Percentiles rank a stretch among this genome's conserved stretches.
Evolutionary conservation across 2,797 vertebrate species (phyloP).

Genomic region (Botia kubotai): DNA sequence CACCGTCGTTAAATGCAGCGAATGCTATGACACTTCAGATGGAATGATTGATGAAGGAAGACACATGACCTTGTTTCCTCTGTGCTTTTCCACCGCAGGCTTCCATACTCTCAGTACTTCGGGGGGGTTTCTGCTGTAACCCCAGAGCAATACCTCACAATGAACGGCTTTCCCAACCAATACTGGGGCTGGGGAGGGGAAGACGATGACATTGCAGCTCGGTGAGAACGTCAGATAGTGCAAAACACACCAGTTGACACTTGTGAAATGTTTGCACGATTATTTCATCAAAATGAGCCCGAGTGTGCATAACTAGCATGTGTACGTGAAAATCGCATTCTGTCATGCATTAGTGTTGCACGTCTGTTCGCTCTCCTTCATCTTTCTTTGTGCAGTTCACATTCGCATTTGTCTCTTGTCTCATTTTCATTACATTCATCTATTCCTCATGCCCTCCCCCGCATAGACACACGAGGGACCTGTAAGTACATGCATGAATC

Average conservation of each 20-base stretch:
- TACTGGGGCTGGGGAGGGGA: conserved; percentile 99
- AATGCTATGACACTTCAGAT: conserved; percentile 15
- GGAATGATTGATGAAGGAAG: conserved; percentile 27
- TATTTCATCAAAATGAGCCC: too few relatives aligned
- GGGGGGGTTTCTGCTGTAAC: conserved; percentile 94
- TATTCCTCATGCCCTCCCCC: conserved; percentile 63
- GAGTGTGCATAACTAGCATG: background rate
- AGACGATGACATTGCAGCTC: conserved; percentile 93
- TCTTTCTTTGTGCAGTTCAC: conserved; percentile 46
- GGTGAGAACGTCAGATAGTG: conserved; percentile 75
- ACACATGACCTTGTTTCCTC: conserved; percentile 14
- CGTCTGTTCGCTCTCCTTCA: conserved; percentile 37
- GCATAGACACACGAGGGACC: conserved; percentile 65
- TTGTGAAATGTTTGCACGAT: background rate
- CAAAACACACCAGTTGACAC: background rate
- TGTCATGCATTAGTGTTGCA: conserved; percentile 41
- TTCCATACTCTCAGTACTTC: conserved; percentile 94
- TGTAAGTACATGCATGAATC: conserved; percentile 70
- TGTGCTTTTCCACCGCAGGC: conserved; percentile 72
- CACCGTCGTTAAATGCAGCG: background rate
- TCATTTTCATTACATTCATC: conserved; percentile 70
- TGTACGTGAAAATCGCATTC: conserved; percentile 9
- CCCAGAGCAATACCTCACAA: conserved; percentile 96
- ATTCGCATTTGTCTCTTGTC: conserved; percentile 49
- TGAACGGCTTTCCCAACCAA: conserved; percentile 96